A percentile compares a stretch with the other conserved stretches of the same genome.
phyloP scores from a whole-genome alignment of 2,113 vertebrate genomes.

The Leuciscus idus region DNA sequence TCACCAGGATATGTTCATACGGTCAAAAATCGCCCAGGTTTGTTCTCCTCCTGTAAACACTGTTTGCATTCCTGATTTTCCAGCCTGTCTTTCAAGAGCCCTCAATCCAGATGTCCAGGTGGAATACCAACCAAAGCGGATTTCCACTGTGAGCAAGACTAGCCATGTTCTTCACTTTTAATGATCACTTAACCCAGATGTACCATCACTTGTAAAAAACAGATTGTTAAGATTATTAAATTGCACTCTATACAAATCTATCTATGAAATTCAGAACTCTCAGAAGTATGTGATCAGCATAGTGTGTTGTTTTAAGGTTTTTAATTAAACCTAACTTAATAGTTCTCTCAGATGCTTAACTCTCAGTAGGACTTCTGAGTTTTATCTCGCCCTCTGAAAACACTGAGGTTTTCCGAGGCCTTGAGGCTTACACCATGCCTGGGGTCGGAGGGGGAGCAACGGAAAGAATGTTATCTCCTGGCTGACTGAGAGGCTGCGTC shows the following conservation, averaged over 20 bases:
- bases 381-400: neutral
- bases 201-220: neutral
- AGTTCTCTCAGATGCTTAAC: neutral
- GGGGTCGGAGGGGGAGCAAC: slow-evolving; percentile 35
- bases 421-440: slow-evolving; percentile 32
- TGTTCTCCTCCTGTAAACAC: slow-evolving; percentile 41
- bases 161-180: slow-evolving; percentile 30
- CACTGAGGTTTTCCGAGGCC: slow-evolving; percentile 3
- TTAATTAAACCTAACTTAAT: neutral
- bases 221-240: neutral
- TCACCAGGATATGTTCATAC: neutral
- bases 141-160: slow-evolving; percentile 8
- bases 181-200: slow-evolving; percentile 11
- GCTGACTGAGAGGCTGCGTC: slow-evolving; percentile 30
- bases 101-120: slow-evolving; percentile 53
- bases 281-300: neutral
- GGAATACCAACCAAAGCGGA: slow-evolving; percentile 2
- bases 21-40: slow-evolving; percentile 22
- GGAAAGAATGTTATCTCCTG: slow-evolving; percentile 61
- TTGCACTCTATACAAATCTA: neutral
- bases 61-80: slow-evolving; percentile 54
- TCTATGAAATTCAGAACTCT: neutral
- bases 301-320: neutral
- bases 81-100: slow-evolving; percentile 31
- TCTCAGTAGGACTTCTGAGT: neutral